Evolutionary conservation across 2,797 vertebrate species (phyloP).

Genomic region (Valencia hispanica): DNA sequence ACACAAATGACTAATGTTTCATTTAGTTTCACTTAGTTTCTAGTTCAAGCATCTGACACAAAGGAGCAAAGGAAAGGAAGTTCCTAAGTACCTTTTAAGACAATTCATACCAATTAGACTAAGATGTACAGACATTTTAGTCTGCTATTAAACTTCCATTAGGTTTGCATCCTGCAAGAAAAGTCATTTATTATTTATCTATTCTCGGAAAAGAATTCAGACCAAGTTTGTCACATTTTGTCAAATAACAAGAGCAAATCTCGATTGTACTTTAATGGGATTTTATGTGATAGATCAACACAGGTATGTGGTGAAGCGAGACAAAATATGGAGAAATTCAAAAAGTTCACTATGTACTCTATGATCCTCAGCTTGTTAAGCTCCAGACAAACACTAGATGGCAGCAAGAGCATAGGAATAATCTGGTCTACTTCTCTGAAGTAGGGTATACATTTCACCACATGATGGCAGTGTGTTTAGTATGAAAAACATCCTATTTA

Average conservation of each 20-base stretch:
- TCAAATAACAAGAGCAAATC: background rate
- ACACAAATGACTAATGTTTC: background rate
- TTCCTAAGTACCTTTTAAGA: background rate
- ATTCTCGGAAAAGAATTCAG: background rate
- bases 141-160: background rate
- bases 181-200: background rate
- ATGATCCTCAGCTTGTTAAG: background rate
- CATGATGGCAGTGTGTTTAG: conserved; percentile 53
- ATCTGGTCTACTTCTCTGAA: background rate
- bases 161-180: background rate
- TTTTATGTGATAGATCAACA: background rate
- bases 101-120: background rate
- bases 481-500: background rate
- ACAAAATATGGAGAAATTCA: background rate
- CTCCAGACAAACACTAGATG: conserved; percentile 52
- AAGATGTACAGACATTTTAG: background rate
- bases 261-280: background rate
- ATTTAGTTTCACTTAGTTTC: background rate
- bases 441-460: conserved; percentile 24
- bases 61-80: background rate
- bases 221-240: background rate
- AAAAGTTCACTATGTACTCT: background rate
- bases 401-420: conserved; percentile 23
- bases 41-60: background rate
- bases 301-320: background rate